A percentile compares a stretch with the other conserved stretches of the same genome.
These are phyloP conservation scores for Neoaliturus tenellus DNA, from an alignment of 2,888 invertebrate species.

Conservation along the genomic window DNA sequence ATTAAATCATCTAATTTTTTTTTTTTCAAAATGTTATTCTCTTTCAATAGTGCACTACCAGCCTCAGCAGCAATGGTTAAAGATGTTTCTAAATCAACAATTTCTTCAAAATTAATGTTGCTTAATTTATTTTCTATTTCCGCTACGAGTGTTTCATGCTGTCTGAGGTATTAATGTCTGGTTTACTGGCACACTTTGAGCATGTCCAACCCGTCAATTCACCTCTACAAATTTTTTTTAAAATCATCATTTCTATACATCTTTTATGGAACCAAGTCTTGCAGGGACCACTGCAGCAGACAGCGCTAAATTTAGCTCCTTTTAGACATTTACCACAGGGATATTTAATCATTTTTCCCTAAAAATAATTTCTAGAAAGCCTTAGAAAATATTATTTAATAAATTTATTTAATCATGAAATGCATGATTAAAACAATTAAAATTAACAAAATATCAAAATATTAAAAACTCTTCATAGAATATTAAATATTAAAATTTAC, in stretches of 20 bases:
- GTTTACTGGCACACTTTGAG: not conserved
- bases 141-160: not conserved
- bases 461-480: too few species aligned
- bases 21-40: not conserved
- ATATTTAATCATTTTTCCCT: constrained; percentile 5
- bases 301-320: not conserved
- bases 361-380: too few species aligned
- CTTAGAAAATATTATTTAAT: too few species aligned
- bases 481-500: too few species aligned
- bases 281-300: not conserved
- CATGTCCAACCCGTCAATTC: not conserved
- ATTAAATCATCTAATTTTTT: not conserved
- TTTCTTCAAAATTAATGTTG: not conserved
- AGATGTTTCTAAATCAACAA: not conserved
- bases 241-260: not conserved
- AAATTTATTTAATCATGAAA: too few species aligned
- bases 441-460: too few species aligned
- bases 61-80: not conserved
- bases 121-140: not conserved
- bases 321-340: not conserved
- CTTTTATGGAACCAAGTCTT: not conserved
- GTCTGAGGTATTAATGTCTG: not conserved
- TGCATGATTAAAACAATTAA: too few species aligned
- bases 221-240: not conserved
- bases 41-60: not conserved